Base-by-base conservation (phyloP, 2,797 vertebrate genomes). In the Hapalemur alaotrensis region DNA sequence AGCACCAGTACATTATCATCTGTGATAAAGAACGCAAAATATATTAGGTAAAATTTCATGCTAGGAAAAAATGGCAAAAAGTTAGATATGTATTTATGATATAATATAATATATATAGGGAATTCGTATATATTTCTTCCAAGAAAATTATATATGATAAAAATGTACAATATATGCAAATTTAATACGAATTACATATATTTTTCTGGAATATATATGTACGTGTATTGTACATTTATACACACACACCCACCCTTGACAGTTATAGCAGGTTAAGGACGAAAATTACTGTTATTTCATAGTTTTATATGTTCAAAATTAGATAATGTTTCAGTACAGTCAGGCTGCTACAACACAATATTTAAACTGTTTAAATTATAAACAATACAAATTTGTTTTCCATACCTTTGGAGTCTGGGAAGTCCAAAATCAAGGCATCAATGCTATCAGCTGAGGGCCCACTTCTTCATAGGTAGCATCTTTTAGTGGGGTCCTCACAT, bases 21-120 rank as follows among this genome's bases (percentile, higher is more conserved):
- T 38, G 1, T 97, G 43, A 96, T 76, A 96, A 61, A 95, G 32
- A 96, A 88, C 93, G n/a, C 5, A 96, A 98, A 98, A 84, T 93
- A 67, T 2, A 72, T 96, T 95, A 67, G 23, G 76, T 96, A 96
- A 95, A 97, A 83, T 28, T 96, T 91, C 38, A 93, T 84, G 67
- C 12, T 83, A 75, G 52, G 14, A 84, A 76, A 81, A 46, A 38
- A 72, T 48, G 10, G 1, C 35, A 92, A 89, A 23, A 95, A 78
- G 5, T 76, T 93, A 92, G 7, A 22, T 72, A 75, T n/a, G 14
- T 32, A 12, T 80, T 87, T 57, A 50, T 69, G 25, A 86, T 67
- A 38, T 75, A 28, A 54, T 23, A 23, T 22, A 69, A 69, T 23
- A 23, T 22, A 38, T 38, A 69, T 23, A 38, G 20, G 35, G 23